Evolutionary conservation across 1,140 invertebrate genomes (phyloP).

Genomic region (Brachionus asplanchnoidis): DNA sequence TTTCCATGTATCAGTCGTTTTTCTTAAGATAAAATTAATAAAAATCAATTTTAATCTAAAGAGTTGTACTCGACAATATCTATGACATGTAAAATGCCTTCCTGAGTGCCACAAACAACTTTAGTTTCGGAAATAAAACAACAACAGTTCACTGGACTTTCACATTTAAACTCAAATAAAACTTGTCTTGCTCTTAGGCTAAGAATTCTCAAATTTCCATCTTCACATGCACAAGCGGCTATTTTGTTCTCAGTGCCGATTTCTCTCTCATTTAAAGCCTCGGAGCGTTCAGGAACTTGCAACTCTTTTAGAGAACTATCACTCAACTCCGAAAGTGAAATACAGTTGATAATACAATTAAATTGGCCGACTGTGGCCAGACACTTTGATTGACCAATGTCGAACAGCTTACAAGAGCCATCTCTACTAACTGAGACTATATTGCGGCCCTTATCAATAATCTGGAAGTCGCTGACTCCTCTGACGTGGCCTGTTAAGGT

Average conservation of each 20-base stretch:
- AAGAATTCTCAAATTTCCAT: slow-evolving; percentile 61
- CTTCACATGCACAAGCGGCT: slow-evolving; percentile 64
- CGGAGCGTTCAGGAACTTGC: not conserved
- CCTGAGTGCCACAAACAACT: slow-evolving; percentile 55
- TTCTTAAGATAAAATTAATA: not conserved
- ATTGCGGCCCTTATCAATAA: slow-evolving; percentile 69
- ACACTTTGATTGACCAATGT: slow-evolving; percentile 64
- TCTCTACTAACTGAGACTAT: slow-evolving; percentile 69
- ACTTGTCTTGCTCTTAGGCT: slow-evolving; percentile 52
- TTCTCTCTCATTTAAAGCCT: slow-evolving; percentile 60
- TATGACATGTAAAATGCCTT: slow-evolving; percentile 51
- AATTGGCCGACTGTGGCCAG: slow-evolving; percentile 58
- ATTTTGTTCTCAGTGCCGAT: slow-evolving; percentile 65
- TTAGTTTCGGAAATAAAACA: slow-evolving; percentile 50
- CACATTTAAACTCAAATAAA: slow-evolving; percentile 48
- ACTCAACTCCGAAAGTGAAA: slow-evolving; percentile 18
- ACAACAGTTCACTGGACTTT: slow-evolving; percentile 59
- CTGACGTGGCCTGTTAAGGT: slow-evolving; percentile 65
- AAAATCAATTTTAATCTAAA: not conserved
- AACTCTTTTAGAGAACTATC: not conserved
- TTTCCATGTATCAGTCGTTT: not conserved
- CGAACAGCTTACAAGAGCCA: slow-evolving; percentile 67
- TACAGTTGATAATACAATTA: slow-evolving; percentile 39
- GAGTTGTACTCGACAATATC: slow-evolving; percentile 48
- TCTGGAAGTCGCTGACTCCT: slow-evolving; percentile 61